Conservation (phyloP, 2,888 invertebrate species). For the Vesta saturnalis region DNA sequence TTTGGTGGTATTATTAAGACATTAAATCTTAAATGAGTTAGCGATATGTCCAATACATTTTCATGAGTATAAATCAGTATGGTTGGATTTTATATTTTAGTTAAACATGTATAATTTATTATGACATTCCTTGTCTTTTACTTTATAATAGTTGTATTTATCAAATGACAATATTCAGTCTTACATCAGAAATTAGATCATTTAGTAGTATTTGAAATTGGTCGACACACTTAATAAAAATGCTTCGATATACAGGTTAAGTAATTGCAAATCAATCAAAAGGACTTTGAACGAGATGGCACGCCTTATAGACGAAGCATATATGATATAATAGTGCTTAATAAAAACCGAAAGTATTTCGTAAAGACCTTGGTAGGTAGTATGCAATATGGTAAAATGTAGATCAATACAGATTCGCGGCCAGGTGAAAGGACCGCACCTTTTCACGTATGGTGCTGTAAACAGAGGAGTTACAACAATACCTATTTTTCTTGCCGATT, state of each 20-base stretch:
- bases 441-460: constrained; percentile 15
- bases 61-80: no score
- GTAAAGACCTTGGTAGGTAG: constrained; percentile 33
- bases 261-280: constrained; percentile 13
- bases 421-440: constrained; percentile 45
- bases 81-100: no score
- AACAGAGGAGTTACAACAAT: neutral
- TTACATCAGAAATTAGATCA: constrained; percentile 5
- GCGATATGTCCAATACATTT: no score
- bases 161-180: neutral
- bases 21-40: no score
- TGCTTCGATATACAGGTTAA: neutral
- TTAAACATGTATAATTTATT: no score
- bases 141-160: no score
- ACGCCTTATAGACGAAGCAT: constrained; percentile 23
- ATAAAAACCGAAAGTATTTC: constrained; percentile 41
- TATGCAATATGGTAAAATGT: constrained; percentile 32
- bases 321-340: constrained; percentile 25
- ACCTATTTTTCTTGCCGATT: constrained; percentile 11
- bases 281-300: constrained; percentile 26
- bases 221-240: neutral
- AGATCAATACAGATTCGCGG: constrained; percentile 42
- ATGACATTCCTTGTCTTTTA: no score
- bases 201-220: neutral
- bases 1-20: no score